Percentiles rank a stretch among this genome's conserved stretches.
Conservation (phyloP, 2,888 invertebrate species). For the Amphiduros pacificus region DNA sequence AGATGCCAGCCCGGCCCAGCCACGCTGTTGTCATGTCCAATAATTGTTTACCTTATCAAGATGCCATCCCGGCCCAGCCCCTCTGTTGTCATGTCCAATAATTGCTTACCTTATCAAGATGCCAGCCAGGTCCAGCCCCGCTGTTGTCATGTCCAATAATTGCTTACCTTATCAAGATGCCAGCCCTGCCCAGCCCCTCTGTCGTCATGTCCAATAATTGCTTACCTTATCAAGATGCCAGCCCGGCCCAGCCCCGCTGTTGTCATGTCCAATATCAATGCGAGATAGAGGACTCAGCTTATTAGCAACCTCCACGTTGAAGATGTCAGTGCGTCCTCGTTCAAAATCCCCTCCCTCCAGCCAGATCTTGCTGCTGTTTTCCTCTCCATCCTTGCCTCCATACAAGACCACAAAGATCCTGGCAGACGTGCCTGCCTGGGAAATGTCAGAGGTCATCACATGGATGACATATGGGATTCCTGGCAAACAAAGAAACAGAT, state of each 20-base stretch:
- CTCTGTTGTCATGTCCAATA: slow-evolving; percentile 55
- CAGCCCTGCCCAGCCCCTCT: slow-evolving; percentile 54
- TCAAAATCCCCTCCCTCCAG: slow-evolving; percentile 54
- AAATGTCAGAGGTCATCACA: slow-evolving; percentile 53
- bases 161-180: slow-evolving; percentile 48
- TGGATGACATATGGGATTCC: slow-evolving; percentile 54
- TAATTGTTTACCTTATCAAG: slow-evolving; percentile 56
- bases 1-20: too few species aligned
- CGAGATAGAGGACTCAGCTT: slow-evolving; percentile 52
- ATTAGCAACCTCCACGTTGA: slow-evolving; percentile 51
- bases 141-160: slow-evolving; percentile 57
- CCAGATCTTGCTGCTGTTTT: slow-evolving; percentile 57
- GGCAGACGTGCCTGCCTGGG: slow-evolving; percentile 55
- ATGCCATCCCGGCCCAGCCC: slow-evolving; percentile 54
- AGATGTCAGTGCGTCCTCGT: slow-evolving; percentile 50
- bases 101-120: slow-evolving; percentile 49
- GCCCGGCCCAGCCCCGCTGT: slow-evolving; percentile 52
- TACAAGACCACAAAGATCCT: slow-evolving; percentile 51
- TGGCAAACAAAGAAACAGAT: too few species aligned
- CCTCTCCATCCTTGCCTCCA: slow-evolving; percentile 42
- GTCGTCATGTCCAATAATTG: slow-evolving; percentile 57
- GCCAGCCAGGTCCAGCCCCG: slow-evolving; percentile 56
- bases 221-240: slow-evolving; percentile 53
- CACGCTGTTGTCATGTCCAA: too few species aligned
- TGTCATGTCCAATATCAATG: slow-evolving; percentile 58